Evolutionary conservation across 1,140 invertebrate genomes (phyloP).

Genomic region (Trachymyrmex septentrionalis): DNA sequence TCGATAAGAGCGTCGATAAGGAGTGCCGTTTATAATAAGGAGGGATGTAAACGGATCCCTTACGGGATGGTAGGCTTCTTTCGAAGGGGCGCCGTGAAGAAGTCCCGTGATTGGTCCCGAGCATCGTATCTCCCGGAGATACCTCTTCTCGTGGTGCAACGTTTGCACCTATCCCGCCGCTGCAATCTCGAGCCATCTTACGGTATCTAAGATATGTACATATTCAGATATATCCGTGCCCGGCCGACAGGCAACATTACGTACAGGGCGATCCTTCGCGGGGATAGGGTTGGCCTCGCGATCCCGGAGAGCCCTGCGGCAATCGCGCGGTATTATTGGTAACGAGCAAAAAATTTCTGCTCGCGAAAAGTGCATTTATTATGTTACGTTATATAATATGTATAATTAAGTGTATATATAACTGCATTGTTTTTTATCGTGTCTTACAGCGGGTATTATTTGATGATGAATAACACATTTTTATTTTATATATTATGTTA

Average conservation of each 20-base stretch:
- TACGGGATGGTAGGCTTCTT: neutral
- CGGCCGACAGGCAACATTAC: constrained; percentile 64
- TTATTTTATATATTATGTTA: too few relatives aligned
- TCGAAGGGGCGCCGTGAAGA: neutral
- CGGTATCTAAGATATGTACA: constrained; percentile 56
- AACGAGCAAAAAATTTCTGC: constrained; percentile 1
- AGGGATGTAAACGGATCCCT: constrained; percentile 27
- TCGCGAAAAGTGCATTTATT: neutral
- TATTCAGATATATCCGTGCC: constrained; percentile 53
- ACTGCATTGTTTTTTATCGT: too few relatives aligned
- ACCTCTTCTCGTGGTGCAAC: neutral
- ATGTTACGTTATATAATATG: too few relatives aligned
- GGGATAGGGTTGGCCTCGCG: constrained; percentile 2
- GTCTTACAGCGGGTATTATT: too few relatives aligned
- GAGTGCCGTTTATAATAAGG: constrained; percentile 8
- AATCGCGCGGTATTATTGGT: neutral
- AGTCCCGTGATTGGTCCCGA: neutral
- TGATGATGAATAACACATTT: too few relatives aligned
- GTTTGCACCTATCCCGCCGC: neutral
- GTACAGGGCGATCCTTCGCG: constrained; percentile 67
- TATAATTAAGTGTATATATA: neutral
- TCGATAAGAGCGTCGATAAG: constrained; percentile 55
- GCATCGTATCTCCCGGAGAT: neutral
- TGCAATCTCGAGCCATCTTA: constrained; percentile 23
- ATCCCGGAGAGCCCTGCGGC: neutral